A percentile compares a stretch with the other conserved stretches of the same genome.
Evolutionary conservation across 2,888 invertebrate species (phyloP).

Genomic region (Blastobasis lacticolella): DNA sequence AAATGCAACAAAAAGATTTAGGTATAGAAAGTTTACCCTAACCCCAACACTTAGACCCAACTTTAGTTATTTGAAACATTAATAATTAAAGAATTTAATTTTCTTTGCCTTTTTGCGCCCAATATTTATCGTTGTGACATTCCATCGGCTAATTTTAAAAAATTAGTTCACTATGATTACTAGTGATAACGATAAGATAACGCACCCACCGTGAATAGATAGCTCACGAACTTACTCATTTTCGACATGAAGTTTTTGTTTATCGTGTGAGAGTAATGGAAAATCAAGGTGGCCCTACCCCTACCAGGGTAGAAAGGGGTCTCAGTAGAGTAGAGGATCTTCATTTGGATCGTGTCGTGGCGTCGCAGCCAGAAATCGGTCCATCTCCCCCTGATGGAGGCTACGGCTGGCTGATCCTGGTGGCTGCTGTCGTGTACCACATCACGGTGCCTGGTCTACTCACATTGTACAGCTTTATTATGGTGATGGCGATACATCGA

Average conservation of each 20-base stretch:
- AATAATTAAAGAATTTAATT: too few relatives aligned
- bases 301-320: conserved; percentile 25
- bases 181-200: conserved; percentile 68
- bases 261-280: conserved; percentile 47
- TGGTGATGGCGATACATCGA: conserved; percentile 64
- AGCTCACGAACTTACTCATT: conserved; percentile 41
- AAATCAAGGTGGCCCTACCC: conserved; percentile 20
- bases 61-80: too few relatives aligned
- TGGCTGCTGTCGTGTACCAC: conserved; percentile 75
- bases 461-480: conserved; percentile 71
- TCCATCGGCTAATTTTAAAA: conserved; percentile 48
- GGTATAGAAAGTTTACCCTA: too few relatives aligned
- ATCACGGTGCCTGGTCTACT: conserved; percentile 73
- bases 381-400: conserved; percentile 79
- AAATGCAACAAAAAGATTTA: too few relatives aligned
- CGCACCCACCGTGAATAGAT: conserved; percentile 50
- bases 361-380: conserved; percentile 78
- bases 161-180: conserved; percentile 59
- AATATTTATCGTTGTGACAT: too few relatives aligned
- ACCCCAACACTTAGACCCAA: too few relatives aligned
- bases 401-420: conserved; percentile 78
- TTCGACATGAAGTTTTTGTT: conserved; percentile 56
- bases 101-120: too few relatives aligned
- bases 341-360: conserved; percentile 74
- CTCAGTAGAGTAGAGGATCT: conserved; percentile 46